Conservation (phyloP, 2,113 vertebrate genomes). For the Sylvietta virens region DNA sequence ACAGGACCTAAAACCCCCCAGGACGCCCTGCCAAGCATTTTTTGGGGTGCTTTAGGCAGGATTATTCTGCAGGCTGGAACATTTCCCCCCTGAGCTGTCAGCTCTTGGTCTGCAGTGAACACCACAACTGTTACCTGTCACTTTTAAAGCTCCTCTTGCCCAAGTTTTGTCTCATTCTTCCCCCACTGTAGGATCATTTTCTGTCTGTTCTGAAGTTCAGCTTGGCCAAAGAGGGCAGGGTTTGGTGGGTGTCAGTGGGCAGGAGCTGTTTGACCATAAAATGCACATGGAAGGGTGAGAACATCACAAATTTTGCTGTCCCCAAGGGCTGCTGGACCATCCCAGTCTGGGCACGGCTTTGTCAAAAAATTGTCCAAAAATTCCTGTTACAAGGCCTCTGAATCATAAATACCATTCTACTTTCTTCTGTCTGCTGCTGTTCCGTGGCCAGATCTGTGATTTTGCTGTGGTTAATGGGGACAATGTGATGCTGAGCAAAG, state of each 20-base stretch:
- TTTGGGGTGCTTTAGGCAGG: fast-evolving
- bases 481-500: background rate
- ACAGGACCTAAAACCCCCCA: background rate
- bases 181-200: fast-evolving
- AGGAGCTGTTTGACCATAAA: fast-evolving
- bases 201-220: background rate
- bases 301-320: background rate
- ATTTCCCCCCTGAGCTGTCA: background rate
- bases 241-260: fast-evolving
- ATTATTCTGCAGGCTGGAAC: fast-evolving
- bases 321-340: background rate
- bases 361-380: background rate
- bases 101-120: fast-evolving
- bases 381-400: background rate
- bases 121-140: fast-evolving
- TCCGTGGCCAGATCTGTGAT: background rate
- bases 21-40: fast-evolving
- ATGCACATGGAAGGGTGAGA: fast-evolving
- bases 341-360: background rate
- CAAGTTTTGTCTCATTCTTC: background rate
- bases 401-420: background rate
- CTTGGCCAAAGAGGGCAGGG: background rate
- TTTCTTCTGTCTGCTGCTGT: background rate
- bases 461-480: background rate
- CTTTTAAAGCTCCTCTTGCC: background rate